phyloP scores from a whole-genome alignment of 2,113 vertebrate genomes.

The Microcebus lehilahytsara region DNA sequence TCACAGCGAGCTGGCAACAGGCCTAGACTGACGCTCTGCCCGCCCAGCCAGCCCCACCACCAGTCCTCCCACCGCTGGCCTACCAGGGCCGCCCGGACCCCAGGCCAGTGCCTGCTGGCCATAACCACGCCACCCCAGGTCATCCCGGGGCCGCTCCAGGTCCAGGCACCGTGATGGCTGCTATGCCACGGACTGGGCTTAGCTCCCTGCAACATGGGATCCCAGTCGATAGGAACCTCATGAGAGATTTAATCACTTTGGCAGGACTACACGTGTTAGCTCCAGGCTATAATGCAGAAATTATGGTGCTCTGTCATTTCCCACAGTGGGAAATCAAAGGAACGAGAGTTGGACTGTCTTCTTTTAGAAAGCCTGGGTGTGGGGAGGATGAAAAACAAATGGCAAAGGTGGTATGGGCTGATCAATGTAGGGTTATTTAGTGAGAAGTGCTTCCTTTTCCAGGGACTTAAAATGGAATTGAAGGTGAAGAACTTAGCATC shows the following conservation, averaged over 20 bases:
- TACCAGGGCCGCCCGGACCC: neutral
- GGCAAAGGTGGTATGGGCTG: neutral
- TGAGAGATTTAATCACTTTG: neutral
- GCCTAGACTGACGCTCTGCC: neutral
- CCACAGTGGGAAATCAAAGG: neutral
- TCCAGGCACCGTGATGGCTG: neutral
- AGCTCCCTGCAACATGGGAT: neutral
- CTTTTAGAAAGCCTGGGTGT: neutral
- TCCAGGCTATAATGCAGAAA: neutral
- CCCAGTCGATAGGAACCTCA: neutral
- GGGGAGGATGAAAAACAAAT: neutral
- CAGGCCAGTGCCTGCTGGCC: neutral
- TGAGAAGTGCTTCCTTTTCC: constrained; percentile 24
- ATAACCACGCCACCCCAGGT: neutral
- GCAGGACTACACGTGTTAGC: neutral
- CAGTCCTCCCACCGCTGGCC: too few species aligned
- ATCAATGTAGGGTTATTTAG: too few species aligned
- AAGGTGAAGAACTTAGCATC: constrained; percentile 93
- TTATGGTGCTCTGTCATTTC: neutral
- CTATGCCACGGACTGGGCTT: neutral
- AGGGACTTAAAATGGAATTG: constrained; percentile 90
- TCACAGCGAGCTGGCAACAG: neutral
- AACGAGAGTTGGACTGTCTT: neutral
- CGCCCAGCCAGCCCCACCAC: neutral
- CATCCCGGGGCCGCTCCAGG: neutral